These are phyloP conservation scores for Galbula dea DNA, from an alignment of 2,113 vertebrate species.

Conservation along the genomic window DNA sequence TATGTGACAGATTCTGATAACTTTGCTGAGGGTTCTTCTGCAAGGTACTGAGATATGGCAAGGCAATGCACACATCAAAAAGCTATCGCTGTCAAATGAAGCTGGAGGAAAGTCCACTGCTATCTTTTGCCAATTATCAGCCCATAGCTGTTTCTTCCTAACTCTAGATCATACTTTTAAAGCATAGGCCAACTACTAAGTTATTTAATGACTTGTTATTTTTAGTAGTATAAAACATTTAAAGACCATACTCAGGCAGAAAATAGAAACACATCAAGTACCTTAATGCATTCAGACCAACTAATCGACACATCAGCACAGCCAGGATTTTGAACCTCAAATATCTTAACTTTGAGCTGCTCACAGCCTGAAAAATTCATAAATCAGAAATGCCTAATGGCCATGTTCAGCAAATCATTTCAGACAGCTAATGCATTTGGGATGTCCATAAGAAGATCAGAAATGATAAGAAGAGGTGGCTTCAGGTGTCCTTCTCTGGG, in stretches of 20 bases:
- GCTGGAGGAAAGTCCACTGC: neutral
- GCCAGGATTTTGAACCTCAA: constrained; percentile 27
- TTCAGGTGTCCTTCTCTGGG: neutral
- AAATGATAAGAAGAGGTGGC: neutral
- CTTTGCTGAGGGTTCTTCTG: neutral
- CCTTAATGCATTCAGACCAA: neutral
- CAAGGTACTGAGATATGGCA: neutral
- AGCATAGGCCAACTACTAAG: neutral
- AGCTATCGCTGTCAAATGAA: neutral
- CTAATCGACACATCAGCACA: constrained; percentile 19
- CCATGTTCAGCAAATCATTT: neutral
- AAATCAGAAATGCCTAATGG: constrained; percentile 24
- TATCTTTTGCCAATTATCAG: neutral
- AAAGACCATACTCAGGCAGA: neutral
- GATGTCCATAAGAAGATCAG: neutral
- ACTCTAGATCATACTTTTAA: neutral
- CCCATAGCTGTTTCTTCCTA: neutral
- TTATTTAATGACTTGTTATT: constrained; percentile 28
- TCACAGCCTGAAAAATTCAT: constrained; percentile 9
- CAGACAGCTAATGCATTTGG: neutral
- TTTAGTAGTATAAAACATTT: constrained; percentile 6
- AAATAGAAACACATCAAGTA: neutral
- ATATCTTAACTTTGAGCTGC: neutral
- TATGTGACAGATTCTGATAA: neutral
- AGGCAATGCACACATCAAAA: neutral